Conservation (phyloP, 2,113 vertebrate species). For the Glaucidium brasilianum region DNA sequence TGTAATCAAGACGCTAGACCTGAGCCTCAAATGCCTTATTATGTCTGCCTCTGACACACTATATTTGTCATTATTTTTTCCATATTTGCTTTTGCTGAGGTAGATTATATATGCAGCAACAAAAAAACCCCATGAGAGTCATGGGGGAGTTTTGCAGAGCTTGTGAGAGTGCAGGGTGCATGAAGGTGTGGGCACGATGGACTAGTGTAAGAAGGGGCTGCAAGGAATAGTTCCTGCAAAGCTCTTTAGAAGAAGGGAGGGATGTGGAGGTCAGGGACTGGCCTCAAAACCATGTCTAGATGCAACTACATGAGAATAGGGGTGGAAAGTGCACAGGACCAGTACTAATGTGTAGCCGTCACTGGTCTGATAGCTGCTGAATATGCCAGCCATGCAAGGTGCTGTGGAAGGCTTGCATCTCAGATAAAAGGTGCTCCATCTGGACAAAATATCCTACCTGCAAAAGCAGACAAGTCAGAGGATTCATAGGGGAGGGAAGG, state of each 20-base stretch:
- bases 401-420: background rate
- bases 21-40: background rate
- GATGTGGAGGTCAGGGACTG: background rate
- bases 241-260: background rate
- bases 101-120: background rate
- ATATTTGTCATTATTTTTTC: background rate
- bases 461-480: background rate
- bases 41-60: background rate
- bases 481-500: background rate
- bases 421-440: background rate
- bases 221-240: background rate
- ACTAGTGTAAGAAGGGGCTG: background rate
- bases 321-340: background rate
- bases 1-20: background rate
- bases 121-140: background rate
- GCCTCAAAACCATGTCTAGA: background rate
- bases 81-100: background rate
- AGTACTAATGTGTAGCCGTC: background rate
- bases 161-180: background rate
- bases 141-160: background rate
- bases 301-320: background rate
- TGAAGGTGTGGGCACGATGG: rapidly evolving
- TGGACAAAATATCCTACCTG: background rate
- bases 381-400: background rate
- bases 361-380: background rate